Evolutionary conservation across 92 coral and sea anemone species (phyloP), one percentile per base, ranked within the genome.

Genomic region (Parazoanthus swiftii): DNA sequence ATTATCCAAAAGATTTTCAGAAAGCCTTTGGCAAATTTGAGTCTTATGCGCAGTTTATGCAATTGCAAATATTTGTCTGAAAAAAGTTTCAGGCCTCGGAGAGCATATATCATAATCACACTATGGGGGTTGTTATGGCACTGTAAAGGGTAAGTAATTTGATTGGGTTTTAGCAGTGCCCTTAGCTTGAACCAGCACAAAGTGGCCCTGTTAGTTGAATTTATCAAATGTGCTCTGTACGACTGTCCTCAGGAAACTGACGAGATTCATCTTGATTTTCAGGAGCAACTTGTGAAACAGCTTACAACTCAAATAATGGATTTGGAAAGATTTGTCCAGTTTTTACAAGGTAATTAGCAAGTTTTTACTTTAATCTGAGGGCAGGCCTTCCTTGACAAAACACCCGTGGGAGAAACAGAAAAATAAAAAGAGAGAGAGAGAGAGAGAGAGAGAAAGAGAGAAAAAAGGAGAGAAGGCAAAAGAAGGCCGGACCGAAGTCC

Each of bases 261-360:
- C 54, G 29, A 23, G 10, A 0, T 9, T 59, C 16, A 3, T 72
- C 1, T 50, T 73, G 2, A 77, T 38, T 54, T 86, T 33, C 85
- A 96, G 98, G 98, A 95, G 74, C 92, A 96, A 87, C 95, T 96
- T 39, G 98, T 96, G 23, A 95, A 93, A 74, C 98, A 96, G 68
- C 93, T 96, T 42, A 93, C 98, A 3, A 93, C 95, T 37, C 98
- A 96, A 85, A 96, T 96, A 71, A 95, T 95, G 76, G 98, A 96
- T 92, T 92, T 96, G 71, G 98, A 96, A 85, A 93, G 95, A 94
- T 96, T 96, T 89, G 98, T 96, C 38, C 91, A 95, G 77, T 95
- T 96, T 81, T 75, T 96, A 26, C 98, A 96, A 92, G 98, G 98
- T 96, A 88, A 29, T 54, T 48, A 6, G 3, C 11, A 36, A 56